A percentile compares a stretch with the other conserved stretches of the same genome.
Conservation (phyloP, 2,113 vertebrate genomes). For the Gavialis gangeticus region DNA sequence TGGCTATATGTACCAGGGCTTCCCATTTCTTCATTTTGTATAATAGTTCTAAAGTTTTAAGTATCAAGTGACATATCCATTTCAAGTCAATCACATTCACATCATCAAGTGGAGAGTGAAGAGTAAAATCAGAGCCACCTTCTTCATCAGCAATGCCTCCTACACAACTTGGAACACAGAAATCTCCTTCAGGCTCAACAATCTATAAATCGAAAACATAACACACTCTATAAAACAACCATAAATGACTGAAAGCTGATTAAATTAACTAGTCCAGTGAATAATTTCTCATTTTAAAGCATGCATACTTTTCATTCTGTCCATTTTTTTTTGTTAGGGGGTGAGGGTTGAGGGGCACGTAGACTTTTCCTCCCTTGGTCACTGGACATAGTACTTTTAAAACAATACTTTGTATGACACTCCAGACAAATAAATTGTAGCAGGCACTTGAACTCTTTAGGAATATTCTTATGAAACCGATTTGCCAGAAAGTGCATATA, state of each 20-base stretch:
- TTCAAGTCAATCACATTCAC: constrained; percentile 85
- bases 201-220: constrained; percentile 61
- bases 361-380: not conserved
- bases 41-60: constrained; percentile 89
- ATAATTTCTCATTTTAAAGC: not conserved
- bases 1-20: constrained; percentile 86
- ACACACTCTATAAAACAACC: not conserved
- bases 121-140: constrained; percentile 83
- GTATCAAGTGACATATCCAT: constrained; percentile 85
- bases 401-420: not conserved
- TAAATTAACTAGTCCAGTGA: not conserved
- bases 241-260: not conserved
- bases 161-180: constrained; percentile 82
- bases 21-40: constrained; percentile 90
- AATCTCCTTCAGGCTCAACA: constrained; percentile 76
- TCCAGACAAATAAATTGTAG: not conserved
- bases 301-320: not conserved
- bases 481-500: not conserved
- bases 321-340: not conserved
- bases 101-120: constrained; percentile 85
- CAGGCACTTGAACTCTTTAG: not conserved
- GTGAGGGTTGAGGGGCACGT: not conserved
- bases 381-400: not conserved
- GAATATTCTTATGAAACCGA: not conserved
- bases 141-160: constrained; percentile 84